Conservation (phyloP, 2,113 vertebrate genomes). For the Ptychochromis oligacanthus region DNA sequence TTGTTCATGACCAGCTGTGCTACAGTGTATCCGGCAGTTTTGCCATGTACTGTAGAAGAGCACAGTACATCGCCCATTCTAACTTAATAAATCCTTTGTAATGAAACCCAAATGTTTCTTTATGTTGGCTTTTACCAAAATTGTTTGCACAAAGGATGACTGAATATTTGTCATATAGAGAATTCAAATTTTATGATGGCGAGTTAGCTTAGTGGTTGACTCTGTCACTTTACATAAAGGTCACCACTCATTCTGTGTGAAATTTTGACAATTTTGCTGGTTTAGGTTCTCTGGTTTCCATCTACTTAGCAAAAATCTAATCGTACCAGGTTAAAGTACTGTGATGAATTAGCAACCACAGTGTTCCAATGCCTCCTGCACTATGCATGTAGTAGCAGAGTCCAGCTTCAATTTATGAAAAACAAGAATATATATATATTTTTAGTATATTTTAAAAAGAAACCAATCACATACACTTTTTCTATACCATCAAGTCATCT, state of each 20-base stretch:
- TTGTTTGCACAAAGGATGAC: background rate
- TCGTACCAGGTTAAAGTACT: background rate
- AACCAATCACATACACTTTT: background rate
- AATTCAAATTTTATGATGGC: constrained; percentile 27
- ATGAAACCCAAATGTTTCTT: constrained; percentile 43
- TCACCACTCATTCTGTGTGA: background rate
- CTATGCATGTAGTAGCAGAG: background rate
- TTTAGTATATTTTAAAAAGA: background rate
- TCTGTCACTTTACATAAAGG: background rate
- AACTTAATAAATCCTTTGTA: constrained; percentile 59
- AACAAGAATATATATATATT: background rate
- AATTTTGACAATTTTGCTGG: constrained; percentile 1
- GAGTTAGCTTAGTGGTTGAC: constrained; percentile 13
- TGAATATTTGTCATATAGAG: constrained; percentile 25
- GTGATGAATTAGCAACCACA: background rate
- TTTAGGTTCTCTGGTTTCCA: constrained; percentile 13
- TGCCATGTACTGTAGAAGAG: constrained; percentile 41
- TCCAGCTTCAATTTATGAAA: background rate
- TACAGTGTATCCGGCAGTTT: constrained; percentile 49
- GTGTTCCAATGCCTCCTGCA: background rate
- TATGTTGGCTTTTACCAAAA: constrained; percentile 39
- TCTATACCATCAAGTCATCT: background rate
- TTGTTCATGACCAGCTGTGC: constrained; percentile 76
- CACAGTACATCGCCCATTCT: constrained; percentile 25
- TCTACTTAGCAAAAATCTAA: background rate